Percentiles rank a stretch among this genome's conserved stretches.
Evolutionary conservation across 2,888 invertebrate genomes (phyloP).

Genomic region (Laothoe populi): DNA sequence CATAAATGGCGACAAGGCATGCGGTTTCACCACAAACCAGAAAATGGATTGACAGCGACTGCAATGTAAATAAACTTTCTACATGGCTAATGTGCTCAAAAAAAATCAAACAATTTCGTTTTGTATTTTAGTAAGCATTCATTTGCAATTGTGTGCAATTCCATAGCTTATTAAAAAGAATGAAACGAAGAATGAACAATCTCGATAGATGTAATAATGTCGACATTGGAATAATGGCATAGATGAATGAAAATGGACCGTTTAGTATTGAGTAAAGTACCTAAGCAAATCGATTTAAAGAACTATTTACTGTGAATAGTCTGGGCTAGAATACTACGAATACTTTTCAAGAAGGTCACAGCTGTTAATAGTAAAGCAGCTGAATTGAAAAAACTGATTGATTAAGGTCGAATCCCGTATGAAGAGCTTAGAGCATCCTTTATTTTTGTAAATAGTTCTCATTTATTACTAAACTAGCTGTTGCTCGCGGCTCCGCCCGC

Average conservation of each 20-base stretch:
- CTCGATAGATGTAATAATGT: neutral
- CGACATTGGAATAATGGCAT: conserved; percentile 7
- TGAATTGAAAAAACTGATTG: neutral
- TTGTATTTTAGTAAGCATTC: too few relatives aligned
- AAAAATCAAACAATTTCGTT: conserved; percentile 21
- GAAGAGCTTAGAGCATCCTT: neutral
- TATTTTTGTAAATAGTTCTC: too few relatives aligned
- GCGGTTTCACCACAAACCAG: conserved; percentile 58
- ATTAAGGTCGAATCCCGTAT: neutral
- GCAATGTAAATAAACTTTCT: conserved; percentile 55
- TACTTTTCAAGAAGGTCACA: neutral
- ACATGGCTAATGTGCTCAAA: conserved; percentile 31
- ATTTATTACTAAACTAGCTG: too few relatives aligned
- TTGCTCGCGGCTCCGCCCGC: too few relatives aligned
- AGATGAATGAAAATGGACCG: neutral
- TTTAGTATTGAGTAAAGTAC: neutral
- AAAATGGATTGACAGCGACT: conserved; percentile 52
- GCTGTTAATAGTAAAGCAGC: neutral
- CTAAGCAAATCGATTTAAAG: neutral
- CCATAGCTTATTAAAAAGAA: conserved; percentile 12
- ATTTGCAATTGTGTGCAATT: too few relatives aligned
- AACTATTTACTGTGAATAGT: neutral
- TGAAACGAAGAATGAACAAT: neutral
- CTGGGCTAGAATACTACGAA: neutral
- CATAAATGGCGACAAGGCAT: conserved; percentile 41